Base-by-base conservation (phyloP, 2,888 invertebrate genomes). In the Seira musarum region DNA sequence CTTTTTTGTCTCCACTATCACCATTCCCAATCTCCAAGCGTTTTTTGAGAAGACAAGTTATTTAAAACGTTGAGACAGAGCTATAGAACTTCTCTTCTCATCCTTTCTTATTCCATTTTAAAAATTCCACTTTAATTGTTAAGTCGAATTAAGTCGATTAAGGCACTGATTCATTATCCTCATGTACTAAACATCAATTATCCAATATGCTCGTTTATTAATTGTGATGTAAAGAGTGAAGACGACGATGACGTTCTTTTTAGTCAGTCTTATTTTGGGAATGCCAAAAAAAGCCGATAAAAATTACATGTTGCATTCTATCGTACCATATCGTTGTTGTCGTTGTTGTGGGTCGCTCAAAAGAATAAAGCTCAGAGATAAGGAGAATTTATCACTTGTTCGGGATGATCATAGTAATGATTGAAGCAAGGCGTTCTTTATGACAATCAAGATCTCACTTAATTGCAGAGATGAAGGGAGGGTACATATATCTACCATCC, bases 321-420 rank as follows among this genome's bases (percentile, higher is more conserved):
- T 40, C 13, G 13, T 40, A 40, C 40, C 6, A 6, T 13, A 40
- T 13, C 40, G n/a, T n/a, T n/a, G 6, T 13, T 13, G 40, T 40
- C 40, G 13, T 40, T 3, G 53, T 53, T 53, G 30, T 30, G 30
- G 30, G 30, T 30, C 30, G 30, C 30, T 30, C 30, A 30, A 30
- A n/a, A 30, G 30, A 30, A 30, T 30, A 30, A 53, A 53, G 53
- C 53, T 53, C 53, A 53, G 53, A 53, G 53, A 53, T 53, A 53
- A 53, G 53, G 53, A 53, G 53, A 53, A 53, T 53, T 53, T 53
- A 53, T 53, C 53, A 53, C 53, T 53, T 17, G 17, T 53, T 53
- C 53, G 53, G 53, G 53, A 53, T 53, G 53, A 53, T 53, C 53
- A 53, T 53, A 30, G 8, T 30, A 53, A 53, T 53, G 53, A 53